Evolutionary conservation across 2,113 vertebrate genomes (phyloP), one percentile per base, ranked within the genome.

Genomic region (Tragulus kanchil): DNA sequence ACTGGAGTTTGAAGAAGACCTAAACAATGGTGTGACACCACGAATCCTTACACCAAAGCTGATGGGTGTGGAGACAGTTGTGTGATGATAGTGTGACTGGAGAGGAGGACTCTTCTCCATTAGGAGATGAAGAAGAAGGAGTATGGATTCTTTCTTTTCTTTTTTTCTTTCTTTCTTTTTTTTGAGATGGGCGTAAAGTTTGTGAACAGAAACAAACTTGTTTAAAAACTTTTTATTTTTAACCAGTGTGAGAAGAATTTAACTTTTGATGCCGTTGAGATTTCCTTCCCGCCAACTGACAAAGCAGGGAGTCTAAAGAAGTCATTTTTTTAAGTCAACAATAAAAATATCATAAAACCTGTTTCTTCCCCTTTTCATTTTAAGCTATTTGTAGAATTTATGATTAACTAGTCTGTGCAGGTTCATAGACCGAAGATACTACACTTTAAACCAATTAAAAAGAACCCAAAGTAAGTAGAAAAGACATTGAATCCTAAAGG

Each of bases 1-100:
- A 98, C 97, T 99, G 98, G 99, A 99, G 99, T 99, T 99, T 0
- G 99, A 99, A 98, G 99, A 99, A 98, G 99, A 99, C 98, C 99
- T 99, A 58, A 99, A 99, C 98, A 99, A 99, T 0, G 99, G 99
- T 7, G 98, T 99, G 95, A 99, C 99, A 9, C 99, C 99, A 0
- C 98, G 99, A 84, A 99, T 99, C 98, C 99, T 99, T 91, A 99
- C 99, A 2, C 99, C 99, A 98, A 99, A 99, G 99, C 97, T 99
- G 88, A 99, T 98, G 0, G 99, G 99, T 7, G 99, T 99, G 25
- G 99, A 99, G 98, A 99, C 99, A 0, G 97, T 99, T 0, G 99
- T 99, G 98, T 99, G 99, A 99, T 0, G 0, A 45, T 65, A 8
- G 31, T 0, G 0, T 19, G 61, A 28, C 8, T 7, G 5, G 89